Evolutionary conservation across 2,888 invertebrate species (phyloP), one percentile per base, ranked within the genome.

Genomic region (Paralinhomoeus sp.): DNA sequence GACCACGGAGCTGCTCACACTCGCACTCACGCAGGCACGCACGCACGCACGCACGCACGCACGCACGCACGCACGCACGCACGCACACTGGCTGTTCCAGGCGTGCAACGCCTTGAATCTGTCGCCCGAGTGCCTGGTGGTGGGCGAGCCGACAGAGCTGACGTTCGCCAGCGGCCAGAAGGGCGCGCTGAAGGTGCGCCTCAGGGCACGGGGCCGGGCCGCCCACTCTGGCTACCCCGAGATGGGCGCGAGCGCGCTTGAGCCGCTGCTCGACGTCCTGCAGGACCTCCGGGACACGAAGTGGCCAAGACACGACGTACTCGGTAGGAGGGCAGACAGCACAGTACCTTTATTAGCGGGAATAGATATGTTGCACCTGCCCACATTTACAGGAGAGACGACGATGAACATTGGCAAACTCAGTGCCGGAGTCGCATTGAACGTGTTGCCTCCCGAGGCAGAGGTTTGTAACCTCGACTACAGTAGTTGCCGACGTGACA

Each of bases 101-200:
- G 27, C 9, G 21, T 12, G 12, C n/a, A 38, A 37, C 24, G 33
- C 40, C 12, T 36, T 43, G 18, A 20, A 35, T 18, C 20, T 43
- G 18, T 15, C 12, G 3, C 43, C 43, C 3, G 5, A n/a, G 18
- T 3, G 17, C 7, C 18, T 58, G 9, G 39, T 58, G n/a, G 56
- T 57, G 12, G 58, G 58, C 9, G 58, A 58, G 43, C 58, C 58
- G 21, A 58, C 58, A 1, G 58, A 58, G 39, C 37, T 55, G 39
- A 54, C 53, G 35, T 56, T 53, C 37, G 56, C 53, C 9, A 49
- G 51, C 1, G 48, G 56, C 37, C 58, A 58, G 45, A 58, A 58
- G 45, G 58, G 58, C 39, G 55, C 54, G 1, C 40, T 54, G 20
- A 58, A 58, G 46, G 47, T 54, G 1, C 36, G 39, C 1, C 37